Base-by-base conservation (phyloP, 2,888 invertebrate species). In the Leptothorax acervorum region DNA sequence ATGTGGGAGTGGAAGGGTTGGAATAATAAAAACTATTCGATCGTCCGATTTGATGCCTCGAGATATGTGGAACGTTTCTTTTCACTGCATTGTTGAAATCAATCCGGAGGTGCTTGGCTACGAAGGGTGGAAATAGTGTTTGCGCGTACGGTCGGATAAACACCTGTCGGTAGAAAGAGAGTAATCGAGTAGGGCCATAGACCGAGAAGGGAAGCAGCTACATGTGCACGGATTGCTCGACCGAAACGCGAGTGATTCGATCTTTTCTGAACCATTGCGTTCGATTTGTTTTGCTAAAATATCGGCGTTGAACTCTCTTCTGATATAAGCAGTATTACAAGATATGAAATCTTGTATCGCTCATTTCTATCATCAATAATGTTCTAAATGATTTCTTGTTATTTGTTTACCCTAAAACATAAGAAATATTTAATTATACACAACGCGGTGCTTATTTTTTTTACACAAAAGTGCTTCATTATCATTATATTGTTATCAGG, bases 211-310 rank as follows among this genome's bases (percentile, higher is more conserved):
- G 81, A 75, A 82, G 57, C 55, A 39, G 51, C 85, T 85, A 85
- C 85, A 87, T 89, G 87, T 90, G 86, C 85, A 85, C 76, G 89
- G 83, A 85, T 90, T 86, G 86, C 90, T 88, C 89, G 86, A 88
- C 86, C 88, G 86, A 91, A 83, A 90, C 89, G 90, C 90, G 90
- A 87, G 89, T 92, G 92, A 94, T 94, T 93, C 92, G 92, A 93
- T 93, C 83, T 85, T 90, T 93, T 94, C 93, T 92, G 91, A 91
- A 90, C 92, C 93, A 93, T 93, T 94, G 92, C 92, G 90, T 91
- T 86, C 91, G 92, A 94, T 92, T 93, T 92, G 86, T 90, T 88
- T 89, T 62, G 74, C 83, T 92, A 91, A 93, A 93, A 93, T 93
- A 92, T 92, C 88, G 88, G 82, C 87, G 84, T 48, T 68, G 82